Evolutionary conservation across 2,797 vertebrate species (phyloP).

Genomic region (Florisuga fusca): DNA sequence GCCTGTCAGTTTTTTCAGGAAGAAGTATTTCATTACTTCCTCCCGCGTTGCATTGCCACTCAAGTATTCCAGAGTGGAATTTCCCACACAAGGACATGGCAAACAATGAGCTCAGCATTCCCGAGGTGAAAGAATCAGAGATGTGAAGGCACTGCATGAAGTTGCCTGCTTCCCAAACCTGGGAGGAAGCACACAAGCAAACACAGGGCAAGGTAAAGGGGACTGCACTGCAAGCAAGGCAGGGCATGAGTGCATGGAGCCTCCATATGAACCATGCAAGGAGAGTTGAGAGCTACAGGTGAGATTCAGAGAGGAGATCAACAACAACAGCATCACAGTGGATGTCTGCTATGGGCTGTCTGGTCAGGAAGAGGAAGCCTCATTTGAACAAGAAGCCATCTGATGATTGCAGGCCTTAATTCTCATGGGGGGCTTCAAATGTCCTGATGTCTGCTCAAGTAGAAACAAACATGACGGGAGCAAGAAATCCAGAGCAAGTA

Average conservation of each 20-base stretch:
- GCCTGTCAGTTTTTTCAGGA: background rate
- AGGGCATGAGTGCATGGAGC: background rate
- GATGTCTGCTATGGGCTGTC: background rate
- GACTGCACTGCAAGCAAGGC: background rate
- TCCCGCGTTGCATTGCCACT: background rate
- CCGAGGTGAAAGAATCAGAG: background rate
- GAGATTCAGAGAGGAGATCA: background rate
- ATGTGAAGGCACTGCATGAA: background rate
- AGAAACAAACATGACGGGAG: background rate
- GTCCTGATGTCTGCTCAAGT: background rate
- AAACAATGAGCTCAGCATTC: rapidly evolving
- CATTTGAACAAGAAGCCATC: background rate
- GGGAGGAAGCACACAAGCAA: background rate
- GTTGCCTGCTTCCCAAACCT: background rate
- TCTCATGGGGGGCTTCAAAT: background rate
- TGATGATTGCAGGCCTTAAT: background rate
- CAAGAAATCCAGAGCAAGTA: background rate
- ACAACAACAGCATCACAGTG: background rate
- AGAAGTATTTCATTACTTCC: background rate
- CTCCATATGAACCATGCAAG: background rate
- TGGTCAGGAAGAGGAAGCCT: background rate
- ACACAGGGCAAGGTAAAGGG: background rate
- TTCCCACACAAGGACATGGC: background rate
- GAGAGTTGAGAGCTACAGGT: background rate
- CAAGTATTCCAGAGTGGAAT: background rate